Evolutionary conservation across 2,888 invertebrate species (phyloP), one percentile per base, ranked within the genome.

Genomic region (Diarsia brunnea): DNA sequence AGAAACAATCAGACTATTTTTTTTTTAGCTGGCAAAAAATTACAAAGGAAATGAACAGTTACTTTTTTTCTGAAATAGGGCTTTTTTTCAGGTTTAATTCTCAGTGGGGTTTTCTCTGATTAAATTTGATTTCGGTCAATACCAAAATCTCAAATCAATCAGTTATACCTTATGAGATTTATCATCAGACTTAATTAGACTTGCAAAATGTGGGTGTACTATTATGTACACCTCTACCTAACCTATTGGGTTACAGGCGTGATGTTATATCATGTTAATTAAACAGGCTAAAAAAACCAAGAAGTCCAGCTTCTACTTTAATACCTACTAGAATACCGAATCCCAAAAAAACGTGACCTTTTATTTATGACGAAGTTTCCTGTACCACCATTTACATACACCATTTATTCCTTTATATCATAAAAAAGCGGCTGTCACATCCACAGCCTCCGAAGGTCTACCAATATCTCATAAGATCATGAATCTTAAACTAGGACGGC

Each of bases 381-480:
- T 58, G 45, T 38, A 73, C 43, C 65, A 27, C 55, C 51, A 82
- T 84, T 74, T 83, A 82, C 73, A 72, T 78, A 78, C 70, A 84
- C 84, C 87, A 88, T 89, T 84, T 87, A 85, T 85, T 88, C 84
- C 83, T 79, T 85, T 85, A 82, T 76, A 80, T 75, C 79, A 82
- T 82, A 87, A 86, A 87, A 73, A 87, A 85, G 79, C 80, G 87
- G 75, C 77, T 85, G 87, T 87, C 89, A 86, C 75, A 86, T 87
- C 89, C 91, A 88, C 67, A 75, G 67, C 64, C 49, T 82, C 84
- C 79, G 73, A 79, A 88, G 78, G 82, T 84, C 88, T 89, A 81
- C 90, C 93, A 90, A 95, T 95, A 93, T 92, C 92, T 94, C 94
- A 93, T 91, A 90, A 92, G 92, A 92, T 94, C 95, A 95, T 95